These are phyloP conservation scores for Listronotus oregonensis DNA, from an alignment of 1,140 invertebrate species.

Conservation along the genomic window DNA sequence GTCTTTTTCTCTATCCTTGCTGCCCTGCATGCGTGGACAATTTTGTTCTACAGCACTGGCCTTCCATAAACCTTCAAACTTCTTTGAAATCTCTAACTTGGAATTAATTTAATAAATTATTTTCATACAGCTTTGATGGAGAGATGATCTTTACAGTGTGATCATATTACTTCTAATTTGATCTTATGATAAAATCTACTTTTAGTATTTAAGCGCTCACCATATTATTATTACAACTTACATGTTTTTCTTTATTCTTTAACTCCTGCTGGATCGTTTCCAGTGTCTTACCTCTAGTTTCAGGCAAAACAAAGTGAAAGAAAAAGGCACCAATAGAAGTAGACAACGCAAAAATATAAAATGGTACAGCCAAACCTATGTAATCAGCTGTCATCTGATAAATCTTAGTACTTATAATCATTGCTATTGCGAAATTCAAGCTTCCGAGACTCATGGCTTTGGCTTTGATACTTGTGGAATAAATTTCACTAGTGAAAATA, in stretches of 20 bases:
- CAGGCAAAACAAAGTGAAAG: neutral
- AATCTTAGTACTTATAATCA: conserved; percentile 57
- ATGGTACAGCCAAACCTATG: conserved; percentile 55
- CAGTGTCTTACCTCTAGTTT: conserved; percentile 16
- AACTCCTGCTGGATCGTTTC: conserved; percentile 20
- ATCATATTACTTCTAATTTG: too few species aligned
- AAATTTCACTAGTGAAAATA: conserved; percentile 46
- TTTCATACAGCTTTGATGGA: too few species aligned
- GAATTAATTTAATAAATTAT: too few species aligned
- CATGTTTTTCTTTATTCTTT: neutral
- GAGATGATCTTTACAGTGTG: too few species aligned
- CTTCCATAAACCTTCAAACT: too few species aligned
- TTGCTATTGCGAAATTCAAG: conserved; percentile 39
- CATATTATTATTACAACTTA: too few species aligned
- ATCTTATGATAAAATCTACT: too few species aligned
- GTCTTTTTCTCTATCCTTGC: too few species aligned
- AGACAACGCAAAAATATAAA: conserved; percentile 56
- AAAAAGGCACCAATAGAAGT: conserved; percentile 51
- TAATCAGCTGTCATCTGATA: conserved; percentile 58
- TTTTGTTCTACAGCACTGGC: too few species aligned
- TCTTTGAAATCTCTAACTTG: too few species aligned
- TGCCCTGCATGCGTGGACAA: too few species aligned
- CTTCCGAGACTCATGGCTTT: conserved; percentile 43
- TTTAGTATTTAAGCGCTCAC: too few species aligned
- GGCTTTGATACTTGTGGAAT: conserved; percentile 47